Conservation (phyloP, 2,888 invertebrate genomes). For the Ligdia adustata region DNA sequence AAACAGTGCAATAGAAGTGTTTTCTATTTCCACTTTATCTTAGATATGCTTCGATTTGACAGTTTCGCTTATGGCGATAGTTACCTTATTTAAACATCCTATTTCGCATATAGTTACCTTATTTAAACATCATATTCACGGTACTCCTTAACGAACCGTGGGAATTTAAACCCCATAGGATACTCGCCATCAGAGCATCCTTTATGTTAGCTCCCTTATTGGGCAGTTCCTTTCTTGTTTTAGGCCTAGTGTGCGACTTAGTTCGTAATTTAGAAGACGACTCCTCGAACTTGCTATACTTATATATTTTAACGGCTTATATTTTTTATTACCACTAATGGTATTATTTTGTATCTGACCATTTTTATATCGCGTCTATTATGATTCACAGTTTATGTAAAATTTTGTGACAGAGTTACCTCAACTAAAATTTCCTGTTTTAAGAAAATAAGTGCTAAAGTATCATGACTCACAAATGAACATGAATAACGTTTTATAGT, state of each 20-base stretch:
- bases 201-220: constrained; percentile 12
- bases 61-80: neutral
- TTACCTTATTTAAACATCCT: no score
- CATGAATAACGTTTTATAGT: constrained; percentile 5
- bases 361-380: neutral
- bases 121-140: constrained; percentile 16
- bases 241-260: constrained; percentile 12
- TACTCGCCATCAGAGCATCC: constrained; percentile 14
- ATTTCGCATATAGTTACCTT: constrained; percentile 14
- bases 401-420: constrained; percentile 1
- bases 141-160: constrained; percentile 19
- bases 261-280: neutral
- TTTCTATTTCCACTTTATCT: no score
- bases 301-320: neutral
- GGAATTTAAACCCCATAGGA: constrained; percentile 20
- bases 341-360: neutral
- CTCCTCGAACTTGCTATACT: no score
- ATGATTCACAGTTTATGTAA: neutral
- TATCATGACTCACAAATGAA: constrained; percentile 7
- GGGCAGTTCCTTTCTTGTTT: constrained; percentile 15
- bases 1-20: no score
- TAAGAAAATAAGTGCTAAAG: constrained; percentile 10
- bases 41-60: neutral
- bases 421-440: constrained; percentile 3
- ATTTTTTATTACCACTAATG: neutral